These are phyloP conservation scores for Phalacrocorax carbo DNA, from an alignment of 2,113 vertebrate species.

Conservation along the genomic window DNA sequence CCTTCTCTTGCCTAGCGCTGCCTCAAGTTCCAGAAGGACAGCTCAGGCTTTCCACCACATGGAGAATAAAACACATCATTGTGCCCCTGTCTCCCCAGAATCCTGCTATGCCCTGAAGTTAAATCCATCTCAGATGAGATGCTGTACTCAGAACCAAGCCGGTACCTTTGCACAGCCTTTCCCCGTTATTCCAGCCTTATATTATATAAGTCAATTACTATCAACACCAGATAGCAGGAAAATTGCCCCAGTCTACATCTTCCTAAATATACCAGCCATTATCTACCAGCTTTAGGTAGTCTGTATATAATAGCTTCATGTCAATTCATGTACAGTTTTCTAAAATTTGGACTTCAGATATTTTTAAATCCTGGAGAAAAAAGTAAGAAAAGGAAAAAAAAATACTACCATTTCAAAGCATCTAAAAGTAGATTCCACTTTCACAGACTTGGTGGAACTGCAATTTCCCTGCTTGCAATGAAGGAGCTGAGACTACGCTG, in stretches of 20 bases:
- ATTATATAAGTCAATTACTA: rapidly evolving
- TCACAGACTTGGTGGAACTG: background rate
- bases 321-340: background rate
- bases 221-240: background rate
- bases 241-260: background rate
- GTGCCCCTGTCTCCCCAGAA: background rate
- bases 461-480: background rate
- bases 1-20: rapidly evolving
- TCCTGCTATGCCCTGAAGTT: rapidly evolving
- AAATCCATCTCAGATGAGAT: background rate
- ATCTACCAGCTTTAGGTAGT: background rate
- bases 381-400: background rate
- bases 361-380: background rate
- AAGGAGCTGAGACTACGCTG: background rate
- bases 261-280: background rate
- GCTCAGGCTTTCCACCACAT: background rate
- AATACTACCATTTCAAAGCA: background rate
- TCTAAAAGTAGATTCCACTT: slow-evolving; percentile 37
- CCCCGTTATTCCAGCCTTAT: background rate
- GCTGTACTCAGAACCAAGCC: background rate
- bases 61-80: background rate
- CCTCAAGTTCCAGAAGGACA: background rate
- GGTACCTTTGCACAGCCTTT: background rate
- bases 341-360: background rate
- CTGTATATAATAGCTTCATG: background rate